phyloP scores from a whole-genome alignment of 1,140 invertebrate species.

The Lordiphosa stackelbergi region DNA sequence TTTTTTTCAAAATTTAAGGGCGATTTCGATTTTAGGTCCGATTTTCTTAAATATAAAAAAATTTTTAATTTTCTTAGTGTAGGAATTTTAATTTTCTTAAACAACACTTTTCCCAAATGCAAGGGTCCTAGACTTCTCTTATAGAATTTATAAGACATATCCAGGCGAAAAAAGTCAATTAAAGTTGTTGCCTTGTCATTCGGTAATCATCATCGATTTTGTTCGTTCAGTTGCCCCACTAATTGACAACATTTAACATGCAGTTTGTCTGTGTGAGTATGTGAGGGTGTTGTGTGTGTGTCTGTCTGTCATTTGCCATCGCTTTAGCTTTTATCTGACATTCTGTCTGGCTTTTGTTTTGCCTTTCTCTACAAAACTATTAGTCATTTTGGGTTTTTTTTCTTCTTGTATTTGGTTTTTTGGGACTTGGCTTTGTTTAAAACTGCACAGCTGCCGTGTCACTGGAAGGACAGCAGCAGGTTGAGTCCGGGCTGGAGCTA shows the following conservation, averaged over 20 bases:
- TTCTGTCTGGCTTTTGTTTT: slow-evolving; percentile 67
- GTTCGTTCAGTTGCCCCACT: slow-evolving; percentile 45
- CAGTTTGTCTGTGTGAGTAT: slow-evolving; percentile 11
- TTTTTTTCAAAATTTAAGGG: too few relatives aligned
- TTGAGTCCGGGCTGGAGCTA: slow-evolving; percentile 13
- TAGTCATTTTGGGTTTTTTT: slow-evolving; percentile 54
- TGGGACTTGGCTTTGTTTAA: slow-evolving; percentile 45
- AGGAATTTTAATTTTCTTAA: too few relatives aligned
- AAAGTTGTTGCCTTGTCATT: slow-evolving; percentile 30
- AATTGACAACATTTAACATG: slow-evolving; percentile 62
- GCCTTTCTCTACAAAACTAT: slow-evolving; percentile 53
- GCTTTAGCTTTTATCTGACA: slow-evolving; percentile 67
- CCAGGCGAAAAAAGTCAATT: slow-evolving; percentile 13
- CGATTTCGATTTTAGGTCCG: too few relatives aligned
- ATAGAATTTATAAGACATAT: too few relatives aligned
- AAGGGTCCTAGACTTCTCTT: too few relatives aligned
- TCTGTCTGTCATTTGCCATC: slow-evolving; percentile 36
- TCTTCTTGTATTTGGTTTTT: slow-evolving; percentile 14
- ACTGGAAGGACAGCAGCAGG: slow-evolving; percentile 43
- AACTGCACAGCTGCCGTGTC: slow-evolving; percentile 56
- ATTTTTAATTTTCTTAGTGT: too few relatives aligned
- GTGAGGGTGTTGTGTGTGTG: slow-evolving; percentile 9
- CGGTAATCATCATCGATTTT: slow-evolving; percentile 26
- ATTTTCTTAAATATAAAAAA: too few relatives aligned
- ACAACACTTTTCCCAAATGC: too few relatives aligned